Conservation (phyloP, 2,113 vertebrate species). For the Poeciliopsis occidentalis region DNA sequence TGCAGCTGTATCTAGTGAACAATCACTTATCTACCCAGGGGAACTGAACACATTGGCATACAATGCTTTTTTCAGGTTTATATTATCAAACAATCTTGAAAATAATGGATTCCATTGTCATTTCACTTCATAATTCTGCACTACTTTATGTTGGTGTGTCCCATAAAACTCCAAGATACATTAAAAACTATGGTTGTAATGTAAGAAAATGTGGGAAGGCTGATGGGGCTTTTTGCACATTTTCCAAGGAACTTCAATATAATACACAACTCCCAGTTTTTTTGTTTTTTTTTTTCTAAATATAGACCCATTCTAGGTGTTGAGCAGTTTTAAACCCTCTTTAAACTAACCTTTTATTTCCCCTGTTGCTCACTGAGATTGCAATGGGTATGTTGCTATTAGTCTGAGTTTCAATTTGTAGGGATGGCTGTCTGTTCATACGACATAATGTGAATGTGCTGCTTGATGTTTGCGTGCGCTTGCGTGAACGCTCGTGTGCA, state of each 20-base stretch:
- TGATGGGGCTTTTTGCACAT: background rate
- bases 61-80: too few species aligned
- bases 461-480: slow-evolving; percentile 33
- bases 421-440: slow-evolving; percentile 11
- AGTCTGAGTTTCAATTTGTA: slow-evolving; percentile 24
- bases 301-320: slow-evolving; percentile 62
- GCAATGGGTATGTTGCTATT: slow-evolving; percentile 13
- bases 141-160: background rate
- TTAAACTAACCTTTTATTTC: slow-evolving; percentile 78
- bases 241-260: background rate
- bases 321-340: slow-evolving; percentile 68
- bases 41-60: background rate
- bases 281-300: slow-evolving; percentile 44
- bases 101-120: too few species aligned
- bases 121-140: background rate
- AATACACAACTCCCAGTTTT: slow-evolving; percentile 16
- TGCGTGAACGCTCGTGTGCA: slow-evolving; percentile 28
- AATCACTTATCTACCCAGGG: background rate
- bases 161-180: background rate
- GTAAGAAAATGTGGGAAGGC: background rate
- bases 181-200: background rate
- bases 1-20: background rate
- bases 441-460: slow-evolving; percentile 18
- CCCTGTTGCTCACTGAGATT: slow-evolving; percentile 68
- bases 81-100: background rate